Evolutionary conservation across 1,140 invertebrate species (phyloP), one percentile per base, ranked within the genome.

Genomic region (Agrypnia vestita): DNA sequence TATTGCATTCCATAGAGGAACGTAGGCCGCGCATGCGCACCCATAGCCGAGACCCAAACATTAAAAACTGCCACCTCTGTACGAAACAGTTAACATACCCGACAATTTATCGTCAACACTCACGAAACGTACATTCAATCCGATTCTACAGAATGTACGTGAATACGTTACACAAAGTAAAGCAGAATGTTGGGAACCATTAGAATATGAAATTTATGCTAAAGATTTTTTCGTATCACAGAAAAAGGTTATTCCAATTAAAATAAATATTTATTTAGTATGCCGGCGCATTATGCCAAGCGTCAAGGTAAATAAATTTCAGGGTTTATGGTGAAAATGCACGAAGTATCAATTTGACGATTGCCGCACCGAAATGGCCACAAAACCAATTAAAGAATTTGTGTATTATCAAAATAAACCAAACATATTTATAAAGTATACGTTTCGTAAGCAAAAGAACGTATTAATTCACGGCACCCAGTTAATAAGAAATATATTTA

Each of bases 251-350:
- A 64, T 43, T 64, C 61, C 25, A 21, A n/a, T 64, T 43, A 13
- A 51, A 51, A 51, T 51, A 51, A 51, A 64, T 64, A 64, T 64
- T 64, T 64, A 64, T 43, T 64, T 25, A 64, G 35, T 64, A 64
- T 64, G 8, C 11, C 61, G 25, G 35, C 61, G 11, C 46, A 71
- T 71, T 71, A 49, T 3, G 67, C 35, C 67, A 12, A 71, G 43
- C 43, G 46, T 71, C 67, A 71, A 49, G 47, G 67, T 12, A 49
- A 44, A 71, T 49, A 49, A 47, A 47, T 44, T 49, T 17, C 8
- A 49, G 46, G 17, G 13, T 47, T 71, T 71, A 71, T 71, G 44
- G 15, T 19, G n/a, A 17, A 47, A 71, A 71, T 47, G 46, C 67
- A 71, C 67, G 67, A 71, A 71, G 61, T 64, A 25, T 12, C 6